A percentile compares a stretch with the other conserved stretches of the same genome.
Evolutionary conservation across 2,113 vertebrate genomes (phyloP).

Genomic region (Physeter macrocephalus): DNA sequence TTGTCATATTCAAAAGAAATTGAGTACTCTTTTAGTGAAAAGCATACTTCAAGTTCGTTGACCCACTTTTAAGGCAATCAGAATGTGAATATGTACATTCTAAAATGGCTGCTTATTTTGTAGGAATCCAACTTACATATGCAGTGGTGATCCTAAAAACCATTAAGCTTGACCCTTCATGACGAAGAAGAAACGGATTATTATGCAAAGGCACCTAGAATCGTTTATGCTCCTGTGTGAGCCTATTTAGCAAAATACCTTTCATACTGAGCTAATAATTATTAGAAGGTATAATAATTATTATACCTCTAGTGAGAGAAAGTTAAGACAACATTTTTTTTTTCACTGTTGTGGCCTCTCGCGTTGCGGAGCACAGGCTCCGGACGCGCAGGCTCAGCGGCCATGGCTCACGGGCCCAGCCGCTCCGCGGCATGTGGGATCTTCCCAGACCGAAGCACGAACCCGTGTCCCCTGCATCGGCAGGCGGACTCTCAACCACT

Average conservation of each 20-base stretch:
- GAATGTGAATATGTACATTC: slow-evolving; percentile 39
- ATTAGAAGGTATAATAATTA: neutral
- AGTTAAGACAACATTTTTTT: neutral
- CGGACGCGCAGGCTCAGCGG: too few relatives aligned
- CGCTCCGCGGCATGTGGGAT: too few relatives aligned
- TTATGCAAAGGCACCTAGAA: slow-evolving; percentile 9
- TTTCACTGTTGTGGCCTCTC: too few relatives aligned
- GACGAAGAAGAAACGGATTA: slow-evolving; percentile 1
- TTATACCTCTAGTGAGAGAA: neutral
- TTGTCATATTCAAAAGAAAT: slow-evolving; percentile 52
- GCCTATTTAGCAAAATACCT: slow-evolving; percentile 22
- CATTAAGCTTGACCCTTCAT: slow-evolving; percentile 37
- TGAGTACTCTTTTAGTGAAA: slow-evolving; percentile 50
- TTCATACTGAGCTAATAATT: slow-evolving; percentile 10
- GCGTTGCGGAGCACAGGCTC: too few relatives aligned
- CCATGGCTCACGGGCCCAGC: too few relatives aligned
- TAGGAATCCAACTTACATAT: slow-evolving; percentile 35
- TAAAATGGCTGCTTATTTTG: slow-evolving; percentile 30
- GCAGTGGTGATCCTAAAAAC: slow-evolving; percentile 26
- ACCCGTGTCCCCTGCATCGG: too few relatives aligned
- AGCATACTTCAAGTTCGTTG: slow-evolving; percentile 36
- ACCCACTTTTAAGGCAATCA: slow-evolving; percentile 54
- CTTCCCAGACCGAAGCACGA: too few relatives aligned
- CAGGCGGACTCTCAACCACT: too few relatives aligned
- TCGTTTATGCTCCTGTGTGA: slow-evolving; percentile 13